phyloP scores from a whole-genome alignment of 1,140 invertebrate genomes.

The Diachasmimorpha longicaudata region DNA sequence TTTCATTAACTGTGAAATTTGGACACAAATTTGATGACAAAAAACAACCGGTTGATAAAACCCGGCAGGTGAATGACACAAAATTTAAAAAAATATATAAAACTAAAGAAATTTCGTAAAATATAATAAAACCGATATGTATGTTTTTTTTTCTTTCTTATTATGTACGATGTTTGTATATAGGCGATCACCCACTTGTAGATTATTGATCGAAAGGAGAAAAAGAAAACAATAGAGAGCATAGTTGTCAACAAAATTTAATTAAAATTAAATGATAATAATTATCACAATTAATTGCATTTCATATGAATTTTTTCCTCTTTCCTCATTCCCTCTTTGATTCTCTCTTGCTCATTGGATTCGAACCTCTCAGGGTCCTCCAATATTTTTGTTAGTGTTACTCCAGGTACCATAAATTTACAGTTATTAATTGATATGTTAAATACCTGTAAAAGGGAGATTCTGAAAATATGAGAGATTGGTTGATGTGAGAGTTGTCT shows the following conservation, averaged over 20 bases:
- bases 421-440: background rate
- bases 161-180: conserved; percentile 15
- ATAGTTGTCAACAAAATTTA: conserved; percentile 16
- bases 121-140: conserved; percentile 1
- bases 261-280: conserved; percentile 11
- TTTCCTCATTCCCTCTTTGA: background rate
- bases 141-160: conserved; percentile 1
- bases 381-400: background rate
- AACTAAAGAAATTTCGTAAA: background rate
- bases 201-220: background rate
- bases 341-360: background rate
- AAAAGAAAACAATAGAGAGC: background rate
- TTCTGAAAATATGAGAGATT: background rate
- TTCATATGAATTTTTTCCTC: background rate
- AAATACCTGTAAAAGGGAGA: background rate
- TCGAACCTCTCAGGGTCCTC: background rate
- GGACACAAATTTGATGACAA: background rate
- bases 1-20: background rate
- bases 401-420: background rate
- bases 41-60: background rate
- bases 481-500: background rate
- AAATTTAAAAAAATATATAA: background rate
- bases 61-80: background rate
- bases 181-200: conserved; percentile 7
- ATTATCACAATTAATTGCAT: conserved; percentile 14